These are phyloP conservation scores for Caenorhabditis plicata DNA, from an alignment of 2,888 invertebrate species.

Conservation along the genomic window DNA sequence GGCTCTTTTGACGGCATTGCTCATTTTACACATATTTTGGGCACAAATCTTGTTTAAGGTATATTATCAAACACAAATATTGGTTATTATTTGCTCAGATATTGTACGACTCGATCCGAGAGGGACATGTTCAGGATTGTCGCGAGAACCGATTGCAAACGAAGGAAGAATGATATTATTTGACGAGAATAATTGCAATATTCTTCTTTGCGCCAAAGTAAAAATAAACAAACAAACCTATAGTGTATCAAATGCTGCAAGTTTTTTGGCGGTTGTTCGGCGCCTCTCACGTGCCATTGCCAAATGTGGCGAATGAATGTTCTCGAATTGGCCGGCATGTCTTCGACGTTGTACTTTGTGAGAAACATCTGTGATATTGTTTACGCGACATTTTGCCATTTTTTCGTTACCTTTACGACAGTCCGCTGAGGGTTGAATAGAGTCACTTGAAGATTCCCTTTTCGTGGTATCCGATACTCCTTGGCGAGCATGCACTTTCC, in stretches of 20 bases:
- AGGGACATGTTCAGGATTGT: no score
- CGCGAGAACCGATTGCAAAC: no score
- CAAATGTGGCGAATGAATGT: constrained; percentile 9
- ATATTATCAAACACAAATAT: no score
- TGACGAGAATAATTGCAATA: no score
- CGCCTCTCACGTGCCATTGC: constrained; percentile 1
- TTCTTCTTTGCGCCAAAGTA: no score
- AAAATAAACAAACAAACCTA: neutral
- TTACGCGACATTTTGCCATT: neutral
- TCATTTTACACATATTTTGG: no score
- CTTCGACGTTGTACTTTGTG: constrained; percentile 4
- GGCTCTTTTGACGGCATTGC: no score
- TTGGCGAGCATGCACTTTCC: constrained; percentile 1
- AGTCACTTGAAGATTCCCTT: constrained; percentile 3
- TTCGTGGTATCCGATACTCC: constrained; percentile 1
- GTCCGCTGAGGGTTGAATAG: constrained; percentile 7
- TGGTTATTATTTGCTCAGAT: no score
- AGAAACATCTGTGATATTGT: constrained; percentile 2
- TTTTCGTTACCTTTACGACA: neutral
- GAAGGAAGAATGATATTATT: no score
- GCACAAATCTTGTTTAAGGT: no score
- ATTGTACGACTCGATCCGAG: no score
- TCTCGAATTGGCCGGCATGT: constrained; percentile 6
- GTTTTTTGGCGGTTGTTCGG: neutral
- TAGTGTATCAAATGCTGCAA: constrained; percentile 5